Evolutionary conservation across 2,888 invertebrate genomes (phyloP).

Genomic region (Podotricha telesiphe): DNA sequence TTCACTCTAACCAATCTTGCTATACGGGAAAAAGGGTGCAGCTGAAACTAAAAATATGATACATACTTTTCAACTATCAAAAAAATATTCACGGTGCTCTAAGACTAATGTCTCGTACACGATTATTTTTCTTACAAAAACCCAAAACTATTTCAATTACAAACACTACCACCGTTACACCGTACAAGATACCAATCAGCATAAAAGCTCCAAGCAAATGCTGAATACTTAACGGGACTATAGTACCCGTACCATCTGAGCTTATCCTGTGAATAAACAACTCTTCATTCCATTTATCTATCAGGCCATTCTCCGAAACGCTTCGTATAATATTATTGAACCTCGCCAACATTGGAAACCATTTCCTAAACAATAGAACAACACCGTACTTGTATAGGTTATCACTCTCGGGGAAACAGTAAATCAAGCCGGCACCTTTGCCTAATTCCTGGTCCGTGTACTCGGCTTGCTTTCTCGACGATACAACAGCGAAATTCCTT

Average conservation of each 20-base stretch:
- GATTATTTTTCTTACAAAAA: slow-evolving; percentile 11
- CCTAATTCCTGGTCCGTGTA: slow-evolving; percentile 76
- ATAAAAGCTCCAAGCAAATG: slow-evolving; percentile 79
- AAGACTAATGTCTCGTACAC: background rate
- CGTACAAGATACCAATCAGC: slow-evolving; percentile 74
- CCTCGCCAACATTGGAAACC: slow-evolving; percentile 75
- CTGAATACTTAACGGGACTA: slow-evolving; percentile 67
- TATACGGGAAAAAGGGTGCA: too few relatives aligned
- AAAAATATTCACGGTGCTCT: background rate
- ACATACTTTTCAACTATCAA: too few relatives aligned
- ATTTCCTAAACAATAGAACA: slow-evolving; percentile 72
- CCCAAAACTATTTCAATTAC: slow-evolving; percentile 59
- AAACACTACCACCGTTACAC: slow-evolving; percentile 64
- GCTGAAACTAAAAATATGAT: too few relatives aligned
- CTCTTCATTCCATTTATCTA: slow-evolving; percentile 78
- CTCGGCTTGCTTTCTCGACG: slow-evolving; percentile 73
- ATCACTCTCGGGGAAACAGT: slow-evolving; percentile 74
- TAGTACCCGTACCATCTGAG: slow-evolving; percentile 58
- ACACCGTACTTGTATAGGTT: slow-evolving; percentile 80
- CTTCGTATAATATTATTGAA: slow-evolving; percentile 77
- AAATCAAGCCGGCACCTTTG: slow-evolving; percentile 69
- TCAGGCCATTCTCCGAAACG: slow-evolving; percentile 77
- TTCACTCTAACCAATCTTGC: too few relatives aligned
- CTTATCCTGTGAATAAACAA: slow-evolving; percentile 61
- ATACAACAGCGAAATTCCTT: slow-evolving; percentile 74